Conservation (phyloP, 2,888 invertebrate genomes). For the Drosophila tanythrix region DNA sequence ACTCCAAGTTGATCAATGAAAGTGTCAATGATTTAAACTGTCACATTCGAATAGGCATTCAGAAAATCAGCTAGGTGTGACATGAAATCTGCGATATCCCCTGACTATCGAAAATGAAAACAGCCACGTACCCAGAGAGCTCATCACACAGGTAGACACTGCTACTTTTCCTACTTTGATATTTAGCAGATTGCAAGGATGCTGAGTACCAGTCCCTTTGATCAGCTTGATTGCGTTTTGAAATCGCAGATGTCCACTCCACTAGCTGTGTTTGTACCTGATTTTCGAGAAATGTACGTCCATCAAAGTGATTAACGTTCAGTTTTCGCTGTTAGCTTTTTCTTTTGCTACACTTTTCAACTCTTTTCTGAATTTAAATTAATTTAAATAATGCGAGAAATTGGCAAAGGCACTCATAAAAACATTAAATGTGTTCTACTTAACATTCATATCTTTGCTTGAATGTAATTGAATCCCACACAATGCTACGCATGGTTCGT, state of each 20-base stretch:
- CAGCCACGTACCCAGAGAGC: neutral
- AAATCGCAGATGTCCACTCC: conserved; percentile 44
- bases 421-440: neutral
- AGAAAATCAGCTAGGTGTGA: conserved; percentile 15
- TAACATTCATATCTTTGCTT: conserved; percentile 7
- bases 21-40: conserved; percentile 44
- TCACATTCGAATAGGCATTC: conserved; percentile 57
- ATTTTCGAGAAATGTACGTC: neutral
- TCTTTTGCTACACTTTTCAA: conserved; percentile 58
- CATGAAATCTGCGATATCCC: too few species aligned
- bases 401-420: conserved; percentile 53
- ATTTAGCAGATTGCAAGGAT: conserved; percentile 18
- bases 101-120: neutral
- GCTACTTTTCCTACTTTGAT: neutral
- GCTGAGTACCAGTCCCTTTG: conserved; percentile 54
- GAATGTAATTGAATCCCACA: conserved; percentile 39
- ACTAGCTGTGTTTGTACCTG: neutral
- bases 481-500: conserved; percentile 17
- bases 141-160: conserved; percentile 20
- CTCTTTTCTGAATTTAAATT: conserved; percentile 36
- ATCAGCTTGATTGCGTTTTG: conserved; percentile 65
- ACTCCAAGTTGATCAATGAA: conserved; percentile 16
- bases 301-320: too few species aligned
- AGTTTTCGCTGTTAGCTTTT: conserved; percentile 41
- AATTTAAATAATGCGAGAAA: conserved; percentile 65